Conservation (phyloP, 1,140 invertebrate species). For the Aporrectodea caliginosa region DNA sequence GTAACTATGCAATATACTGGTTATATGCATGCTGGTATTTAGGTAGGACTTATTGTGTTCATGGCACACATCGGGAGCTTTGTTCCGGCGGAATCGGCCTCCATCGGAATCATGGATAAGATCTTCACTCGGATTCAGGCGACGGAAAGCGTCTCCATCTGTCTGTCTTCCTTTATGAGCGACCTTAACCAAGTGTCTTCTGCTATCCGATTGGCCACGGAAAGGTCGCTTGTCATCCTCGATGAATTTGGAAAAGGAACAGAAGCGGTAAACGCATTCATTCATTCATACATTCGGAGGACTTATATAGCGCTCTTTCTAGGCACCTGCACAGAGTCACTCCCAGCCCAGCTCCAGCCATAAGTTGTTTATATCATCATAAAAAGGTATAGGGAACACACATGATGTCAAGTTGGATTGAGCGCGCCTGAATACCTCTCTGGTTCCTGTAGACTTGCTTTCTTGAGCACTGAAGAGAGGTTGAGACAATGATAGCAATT, state of each 20-base stretch:
- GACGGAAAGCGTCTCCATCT: conserved; percentile 69
- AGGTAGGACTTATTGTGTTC: conserved; percentile 70
- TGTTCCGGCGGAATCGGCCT: conserved; percentile 73
- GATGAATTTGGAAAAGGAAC: conserved; percentile 93
- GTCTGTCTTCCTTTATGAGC: conserved; percentile 79
- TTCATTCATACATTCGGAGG: no score
- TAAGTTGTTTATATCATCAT: no score
- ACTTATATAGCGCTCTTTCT: no score
- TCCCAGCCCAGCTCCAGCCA: no score
- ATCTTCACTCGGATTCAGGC: conserved; percentile 73
- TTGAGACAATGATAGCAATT: no score
- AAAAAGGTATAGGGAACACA: no score
- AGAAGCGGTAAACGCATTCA: conserved; percentile 59
- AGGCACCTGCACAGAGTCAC: no score
- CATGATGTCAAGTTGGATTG: no score
- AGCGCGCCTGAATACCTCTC: no score
- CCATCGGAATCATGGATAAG: conserved; percentile 66
- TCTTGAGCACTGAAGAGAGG: no score
- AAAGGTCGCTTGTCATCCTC: conserved; percentile 71
- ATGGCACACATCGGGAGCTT: conserved; percentile 84
- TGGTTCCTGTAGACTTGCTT: no score
- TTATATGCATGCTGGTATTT: no score
- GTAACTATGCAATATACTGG: not conserved
- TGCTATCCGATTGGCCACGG: conserved; percentile 64
- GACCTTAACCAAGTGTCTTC: conserved; percentile 76